These are phyloP conservation scores for Anoplolepis gracilipes DNA, from an alignment of 1,140 invertebrate species.

Conservation along the genomic window DNA sequence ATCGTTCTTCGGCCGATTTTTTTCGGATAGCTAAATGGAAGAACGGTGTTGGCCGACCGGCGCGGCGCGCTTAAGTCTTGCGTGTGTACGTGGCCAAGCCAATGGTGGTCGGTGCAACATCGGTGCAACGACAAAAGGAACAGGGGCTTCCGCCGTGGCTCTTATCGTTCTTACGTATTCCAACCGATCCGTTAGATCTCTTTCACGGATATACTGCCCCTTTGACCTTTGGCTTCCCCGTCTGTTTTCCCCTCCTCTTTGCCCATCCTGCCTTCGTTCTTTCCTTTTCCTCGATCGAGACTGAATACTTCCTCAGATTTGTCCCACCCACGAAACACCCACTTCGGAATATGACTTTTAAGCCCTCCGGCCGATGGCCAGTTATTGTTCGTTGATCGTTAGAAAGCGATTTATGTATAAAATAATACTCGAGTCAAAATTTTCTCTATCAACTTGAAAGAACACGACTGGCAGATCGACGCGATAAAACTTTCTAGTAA, in stretches of 20 bases:
- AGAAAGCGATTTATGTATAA: slow-evolving; percentile 33
- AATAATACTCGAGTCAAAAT: slow-evolving; percentile 7
- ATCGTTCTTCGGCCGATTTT: slow-evolving; percentile 64
- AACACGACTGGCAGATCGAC: not conserved
- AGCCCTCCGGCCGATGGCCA: slow-evolving; percentile 64
- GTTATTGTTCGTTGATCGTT: slow-evolving; percentile 68
- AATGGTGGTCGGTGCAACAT: slow-evolving; percentile 60
- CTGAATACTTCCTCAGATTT: slow-evolving; percentile 64
- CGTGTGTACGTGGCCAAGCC: slow-evolving; percentile 60
- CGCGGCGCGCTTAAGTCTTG: slow-evolving; percentile 58
- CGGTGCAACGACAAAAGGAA: slow-evolving; percentile 67
- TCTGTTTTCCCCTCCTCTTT: slow-evolving; percentile 23
- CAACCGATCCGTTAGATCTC: slow-evolving; percentile 72
- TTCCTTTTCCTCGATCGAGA: slow-evolving; percentile 51
- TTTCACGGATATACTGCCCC: slow-evolving; percentile 71
- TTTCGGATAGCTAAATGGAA: slow-evolving; percentile 82
- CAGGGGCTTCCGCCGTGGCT: slow-evolving; percentile 69
- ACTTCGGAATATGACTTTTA: slow-evolving; percentile 70
- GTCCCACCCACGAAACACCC: slow-evolving; percentile 74
- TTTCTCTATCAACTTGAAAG: not conserved
- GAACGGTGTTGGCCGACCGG: slow-evolving; percentile 78
- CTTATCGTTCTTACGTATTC: slow-evolving; percentile 70
- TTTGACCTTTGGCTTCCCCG: slow-evolving; percentile 69
- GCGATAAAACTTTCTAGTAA: not conserved
- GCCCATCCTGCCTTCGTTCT: slow-evolving; percentile 22